Percentiles rank a stretch among this genome's conserved stretches.
Conservation (phyloP, 2,797 vertebrate genomes). For the Diglossa cyanea region DNA sequence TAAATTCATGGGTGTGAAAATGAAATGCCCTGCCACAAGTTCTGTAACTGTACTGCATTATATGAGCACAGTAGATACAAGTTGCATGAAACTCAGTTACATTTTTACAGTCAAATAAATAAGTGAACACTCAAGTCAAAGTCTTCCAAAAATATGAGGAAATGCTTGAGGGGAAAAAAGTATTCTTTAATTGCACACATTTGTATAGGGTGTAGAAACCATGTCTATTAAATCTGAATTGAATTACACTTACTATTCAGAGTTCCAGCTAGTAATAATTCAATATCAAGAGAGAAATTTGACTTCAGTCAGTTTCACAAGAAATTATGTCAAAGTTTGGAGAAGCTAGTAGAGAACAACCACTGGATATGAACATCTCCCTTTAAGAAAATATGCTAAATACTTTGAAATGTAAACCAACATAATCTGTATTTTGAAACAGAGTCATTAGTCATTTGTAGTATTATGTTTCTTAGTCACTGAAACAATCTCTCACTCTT, state of each 20-base stretch:
- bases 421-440: background rate
- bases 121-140: background rate
- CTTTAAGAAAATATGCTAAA: background rate
- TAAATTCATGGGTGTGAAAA: conserved; percentile 33
- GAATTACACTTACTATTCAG: background rate
- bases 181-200: background rate
- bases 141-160: background rate
- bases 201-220: background rate
- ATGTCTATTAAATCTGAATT: background rate
- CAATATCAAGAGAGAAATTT: background rate
- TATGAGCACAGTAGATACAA: background rate
- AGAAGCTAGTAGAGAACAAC: background rate
- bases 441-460: background rate
- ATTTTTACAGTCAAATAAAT: background rate
- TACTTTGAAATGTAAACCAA: background rate
- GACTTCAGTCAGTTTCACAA: background rate
- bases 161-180: fast-evolving
- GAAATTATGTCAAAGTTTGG: background rate
- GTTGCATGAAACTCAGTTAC: background rate
- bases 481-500: background rate
- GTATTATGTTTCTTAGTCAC: background rate
- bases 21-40: conserved; percentile 21
- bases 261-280: background rate
- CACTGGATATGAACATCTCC: background rate
- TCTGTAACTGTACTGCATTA: conserved; percentile 12